These are phyloP conservation scores for Smittia sp. DNA, from an alignment of 2,888 invertebrate species.

Conservation along the genomic window DNA sequence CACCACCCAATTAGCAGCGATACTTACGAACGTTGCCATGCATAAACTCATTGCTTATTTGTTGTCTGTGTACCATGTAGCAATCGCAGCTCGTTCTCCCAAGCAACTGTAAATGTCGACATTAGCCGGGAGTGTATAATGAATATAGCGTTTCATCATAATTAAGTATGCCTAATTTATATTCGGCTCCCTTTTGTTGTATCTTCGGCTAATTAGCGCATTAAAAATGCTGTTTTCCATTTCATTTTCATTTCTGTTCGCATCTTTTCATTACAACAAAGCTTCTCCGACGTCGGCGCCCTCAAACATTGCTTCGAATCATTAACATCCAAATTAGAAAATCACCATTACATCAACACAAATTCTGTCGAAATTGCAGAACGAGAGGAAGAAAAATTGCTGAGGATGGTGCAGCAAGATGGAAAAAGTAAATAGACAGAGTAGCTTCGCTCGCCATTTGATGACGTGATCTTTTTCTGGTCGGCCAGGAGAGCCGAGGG, in stretches of 20 bases:
- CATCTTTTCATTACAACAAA: not conserved
- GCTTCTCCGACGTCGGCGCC: no score
- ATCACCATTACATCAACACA: slow-evolving; percentile 12
- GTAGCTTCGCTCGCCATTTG: not conserved
- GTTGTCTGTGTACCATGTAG: not conserved
- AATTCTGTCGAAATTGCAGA: slow-evolving; percentile 7
- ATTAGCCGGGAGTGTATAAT: not conserved
- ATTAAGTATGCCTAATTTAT: slow-evolving; percentile 5
- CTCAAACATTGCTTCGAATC: not conserved
- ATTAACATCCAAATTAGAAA: slow-evolving; percentile 13
- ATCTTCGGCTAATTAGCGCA: not conserved
- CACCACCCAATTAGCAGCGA: not conserved
- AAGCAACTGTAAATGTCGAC: not conserved
- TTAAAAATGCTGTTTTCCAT: slow-evolving; percentile 12
- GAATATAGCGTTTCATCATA: slow-evolving; percentile 19
- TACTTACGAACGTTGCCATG: not conserved
- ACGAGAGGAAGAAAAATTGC: not conserved
- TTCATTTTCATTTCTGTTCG: slow-evolving; percentile 3
- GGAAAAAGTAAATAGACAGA: no score
- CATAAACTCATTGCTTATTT: not conserved
- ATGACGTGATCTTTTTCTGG: not conserved
- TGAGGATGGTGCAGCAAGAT: not conserved
- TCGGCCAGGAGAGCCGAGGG: not conserved
- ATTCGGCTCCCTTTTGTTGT: not conserved
- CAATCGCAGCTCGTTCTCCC: not conserved